Base-by-base conservation (phyloP, 2,113 vertebrate genomes). In the Myrmophylax atrothorax region DNA sequence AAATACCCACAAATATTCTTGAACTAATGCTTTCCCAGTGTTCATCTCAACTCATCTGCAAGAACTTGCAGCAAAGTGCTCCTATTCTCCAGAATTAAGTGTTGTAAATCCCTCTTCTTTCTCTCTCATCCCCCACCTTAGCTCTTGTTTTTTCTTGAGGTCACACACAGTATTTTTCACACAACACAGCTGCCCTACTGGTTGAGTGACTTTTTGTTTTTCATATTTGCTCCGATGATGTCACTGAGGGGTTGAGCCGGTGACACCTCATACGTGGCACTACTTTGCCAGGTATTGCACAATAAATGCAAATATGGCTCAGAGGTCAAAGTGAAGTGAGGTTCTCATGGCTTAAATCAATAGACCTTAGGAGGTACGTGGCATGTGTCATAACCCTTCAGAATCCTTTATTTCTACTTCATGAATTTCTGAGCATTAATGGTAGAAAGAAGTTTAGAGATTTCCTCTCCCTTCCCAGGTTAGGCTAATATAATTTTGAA, bases 271-370 rank as follows among this genome's bases (percentile, higher is more conserved):
- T 60, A 78, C 14, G 17, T 76, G 49, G 89, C 6, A 23, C 69
- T 91, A 25, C 75, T 81, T 87, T 92, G 76, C 85, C 87, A 92
- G 68, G 28, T 87, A 35, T 95, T 95, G 50, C 80, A n/a, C 67
- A 97, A 97, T 96, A 87, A 80, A 90, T 93, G 90, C 47, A 94
- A 92, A 96, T 84, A 77, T 1, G 1, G n/a, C 75, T 92, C 84
- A 82, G 84, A 76, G 76, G 68, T 76, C 80, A 84, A 10, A 59
- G 62, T 18, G 10, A 92, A 94, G 69, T 55, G 84, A 96, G 68
- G 25, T 66, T 84, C 19, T 55, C 62, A 58, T 73, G 67, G 63
- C 68, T 69, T 89, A 94, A 97, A 93, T 94, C 63, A 72, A 70
- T 59, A 88, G 66, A 62, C 47, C 50, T 90, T 70, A 89, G 53